phyloP scores from a whole-genome alignment of 1,140 invertebrate species.

The Cydia pomonella region DNA sequence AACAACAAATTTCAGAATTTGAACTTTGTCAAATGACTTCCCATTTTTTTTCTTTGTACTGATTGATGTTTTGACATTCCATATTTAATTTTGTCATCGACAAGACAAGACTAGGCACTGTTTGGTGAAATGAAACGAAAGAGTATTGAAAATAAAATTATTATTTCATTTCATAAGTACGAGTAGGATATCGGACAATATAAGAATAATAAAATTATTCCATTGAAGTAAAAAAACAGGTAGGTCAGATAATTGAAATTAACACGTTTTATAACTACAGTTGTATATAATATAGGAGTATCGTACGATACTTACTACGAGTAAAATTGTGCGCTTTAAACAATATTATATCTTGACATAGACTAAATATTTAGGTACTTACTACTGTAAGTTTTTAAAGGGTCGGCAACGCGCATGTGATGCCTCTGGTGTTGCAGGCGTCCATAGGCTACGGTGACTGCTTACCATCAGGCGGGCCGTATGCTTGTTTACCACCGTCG shows the following conservation, averaged over 20 bases:
- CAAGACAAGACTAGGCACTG: conserved; percentile 17
- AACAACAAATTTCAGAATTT: conserved; percentile 76
- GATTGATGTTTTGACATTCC: conserved; percentile 58
- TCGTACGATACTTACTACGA: neutral
- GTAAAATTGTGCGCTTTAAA: neutral
- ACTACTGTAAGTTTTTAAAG: too few relatives aligned
- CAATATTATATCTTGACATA: neutral
- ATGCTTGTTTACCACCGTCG: too few relatives aligned
- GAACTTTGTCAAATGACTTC: conserved; percentile 74
- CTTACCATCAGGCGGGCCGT: too few relatives aligned
- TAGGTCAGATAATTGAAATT: conserved; percentile 12
- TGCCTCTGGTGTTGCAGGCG: too few relatives aligned
- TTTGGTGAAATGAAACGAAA: conserved; percentile 26
- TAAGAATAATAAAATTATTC: conserved; percentile 61
- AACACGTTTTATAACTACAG: neutral
- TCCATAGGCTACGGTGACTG: too few relatives aligned
- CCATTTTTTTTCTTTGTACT: conserved; percentile 71
- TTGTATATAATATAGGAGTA: conserved; percentile 3
- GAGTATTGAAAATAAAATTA: conserved; percentile 62
- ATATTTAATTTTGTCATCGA: conserved; percentile 55
- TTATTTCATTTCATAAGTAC: conserved; percentile 74
- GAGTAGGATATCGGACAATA: conserved; percentile 58
- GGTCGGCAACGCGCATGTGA: too few relatives aligned
- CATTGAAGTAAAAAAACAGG: conserved; percentile 17
- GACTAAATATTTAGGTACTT: too few relatives aligned